These are phyloP conservation scores for Galagoides demidoff DNA, from an alignment of 2,797 vertebrate species.

Conservation along the genomic window DNA sequence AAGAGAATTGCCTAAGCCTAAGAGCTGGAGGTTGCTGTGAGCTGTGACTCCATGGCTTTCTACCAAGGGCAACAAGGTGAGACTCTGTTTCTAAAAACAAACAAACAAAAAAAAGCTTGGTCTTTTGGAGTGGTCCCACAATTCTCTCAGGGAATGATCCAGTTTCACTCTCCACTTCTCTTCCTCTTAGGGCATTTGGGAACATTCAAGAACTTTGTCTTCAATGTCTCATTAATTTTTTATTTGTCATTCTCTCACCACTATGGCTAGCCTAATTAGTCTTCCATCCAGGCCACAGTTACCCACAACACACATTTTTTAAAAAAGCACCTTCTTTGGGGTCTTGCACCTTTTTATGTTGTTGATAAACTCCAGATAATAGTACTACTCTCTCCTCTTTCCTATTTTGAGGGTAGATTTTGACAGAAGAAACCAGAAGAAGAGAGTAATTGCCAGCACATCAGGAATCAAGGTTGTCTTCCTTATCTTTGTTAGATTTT, in stretches of 20 bases:
- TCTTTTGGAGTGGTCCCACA: no score
- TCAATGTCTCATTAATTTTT: background rate
- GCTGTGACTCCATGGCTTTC: no score
- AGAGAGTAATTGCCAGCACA: background rate
- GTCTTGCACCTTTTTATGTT: background rate
- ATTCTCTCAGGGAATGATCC: no score
- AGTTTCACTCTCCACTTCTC: no score
- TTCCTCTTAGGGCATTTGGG: no score
- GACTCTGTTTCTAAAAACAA: no score
- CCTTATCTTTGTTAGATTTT: background rate
- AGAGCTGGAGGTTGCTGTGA: no score
- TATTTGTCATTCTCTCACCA: background rate
- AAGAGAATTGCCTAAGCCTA: no score
- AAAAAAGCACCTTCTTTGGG: background rate
- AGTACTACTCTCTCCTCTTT: background rate
- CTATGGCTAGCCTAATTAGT: background rate
- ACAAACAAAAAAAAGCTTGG: no score
- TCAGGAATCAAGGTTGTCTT: background rate
- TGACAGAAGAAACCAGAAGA: background rate
- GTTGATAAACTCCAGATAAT: background rate
- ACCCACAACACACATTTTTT: background rate
- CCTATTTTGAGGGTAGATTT: background rate
- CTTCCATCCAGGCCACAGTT: accelerated
- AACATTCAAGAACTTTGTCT: no score
- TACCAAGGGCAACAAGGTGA: no score